phyloP scores from a whole-genome alignment of 1,140 invertebrate species.

The Cydia splendana region DNA sequence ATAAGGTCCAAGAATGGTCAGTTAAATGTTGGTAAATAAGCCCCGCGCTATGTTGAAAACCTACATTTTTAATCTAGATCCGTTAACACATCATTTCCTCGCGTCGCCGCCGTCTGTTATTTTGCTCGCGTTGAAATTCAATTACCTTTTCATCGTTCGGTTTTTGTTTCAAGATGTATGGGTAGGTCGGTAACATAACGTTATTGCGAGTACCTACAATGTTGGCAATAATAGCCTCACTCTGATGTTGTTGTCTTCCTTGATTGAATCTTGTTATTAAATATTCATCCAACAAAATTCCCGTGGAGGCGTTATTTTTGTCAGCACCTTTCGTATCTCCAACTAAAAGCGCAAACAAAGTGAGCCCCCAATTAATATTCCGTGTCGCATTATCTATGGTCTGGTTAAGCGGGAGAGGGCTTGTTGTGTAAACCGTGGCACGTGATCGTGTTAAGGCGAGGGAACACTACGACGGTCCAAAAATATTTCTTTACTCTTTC shows the following conservation, averaged over 20 bases:
- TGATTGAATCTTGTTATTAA: not conserved
- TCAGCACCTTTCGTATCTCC: not conserved
- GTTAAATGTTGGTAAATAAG: not conserved
- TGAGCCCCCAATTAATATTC: not conserved
- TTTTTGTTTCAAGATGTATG: not conserved
- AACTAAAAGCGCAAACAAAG: conserved; percentile 3
- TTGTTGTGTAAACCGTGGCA: not conserved
- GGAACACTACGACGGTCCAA: not conserved
- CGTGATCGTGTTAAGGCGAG: not conserved
- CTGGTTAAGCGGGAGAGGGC: not conserved
- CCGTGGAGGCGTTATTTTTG: not conserved
- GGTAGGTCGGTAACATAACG: too few relatives aligned
- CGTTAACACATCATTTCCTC: conserved; percentile 2
- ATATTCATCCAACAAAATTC: not conserved
- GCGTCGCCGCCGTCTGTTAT: conserved; percentile 13
- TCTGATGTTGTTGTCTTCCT: too few relatives aligned
- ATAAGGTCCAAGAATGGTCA: not conserved
- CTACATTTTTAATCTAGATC: conserved; percentile 8
- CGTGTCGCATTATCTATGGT: conserved; percentile 10
- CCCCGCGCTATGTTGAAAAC: not conserved
- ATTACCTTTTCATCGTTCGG: conserved; percentile 4
- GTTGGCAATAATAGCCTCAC: too few relatives aligned
- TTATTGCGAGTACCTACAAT: too few relatives aligned
- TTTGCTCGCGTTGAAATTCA: conserved; percentile 7
- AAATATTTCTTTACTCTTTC: too few relatives aligned